Evolutionary conservation across 1,140 invertebrate species (phyloP).

Genomic region (Platorchestia sp.): DNA sequence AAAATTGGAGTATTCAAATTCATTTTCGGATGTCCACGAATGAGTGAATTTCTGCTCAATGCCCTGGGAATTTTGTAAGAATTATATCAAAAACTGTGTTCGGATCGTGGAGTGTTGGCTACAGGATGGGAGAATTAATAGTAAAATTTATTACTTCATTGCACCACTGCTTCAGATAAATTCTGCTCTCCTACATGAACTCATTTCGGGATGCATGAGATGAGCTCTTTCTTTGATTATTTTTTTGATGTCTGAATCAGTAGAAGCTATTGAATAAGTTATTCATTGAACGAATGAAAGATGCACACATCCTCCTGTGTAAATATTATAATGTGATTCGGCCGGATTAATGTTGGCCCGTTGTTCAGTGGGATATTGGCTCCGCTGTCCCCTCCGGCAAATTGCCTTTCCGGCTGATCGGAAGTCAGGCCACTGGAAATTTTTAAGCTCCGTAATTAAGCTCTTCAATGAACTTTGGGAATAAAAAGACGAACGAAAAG

Average conservation of each 20-base stretch:
- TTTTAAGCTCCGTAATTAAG: constrained; percentile 48
- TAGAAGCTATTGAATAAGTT: background rate
- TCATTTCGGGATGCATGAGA: background rate
- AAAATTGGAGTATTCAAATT: background rate
- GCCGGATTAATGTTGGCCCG: background rate
- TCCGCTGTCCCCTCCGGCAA: constrained; percentile 12
- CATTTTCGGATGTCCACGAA: background rate
- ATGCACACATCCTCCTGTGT: background rate
- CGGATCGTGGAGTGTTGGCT: background rate
- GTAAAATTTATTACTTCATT: background rate
- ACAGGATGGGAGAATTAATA: too few species aligned
- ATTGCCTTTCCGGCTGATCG: constrained; percentile 54
- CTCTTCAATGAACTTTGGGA: constrained; percentile 39
- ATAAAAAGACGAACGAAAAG: constrained; percentile 27
- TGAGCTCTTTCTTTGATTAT: background rate
- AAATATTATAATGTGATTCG: background rate
- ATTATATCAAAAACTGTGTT: background rate
- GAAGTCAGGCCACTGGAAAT: constrained; percentile 41
- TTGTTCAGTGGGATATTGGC: background rate
- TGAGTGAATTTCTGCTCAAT: background rate
- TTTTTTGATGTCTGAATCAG: background rate
- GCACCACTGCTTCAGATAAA: background rate
- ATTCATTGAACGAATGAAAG: background rate
- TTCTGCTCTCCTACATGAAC: background rate
- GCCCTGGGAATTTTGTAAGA: too few species aligned